A percentile compares a stretch with the other conserved stretches of the same genome.
Evolutionary conservation across 2,888 invertebrate species (phyloP).

Genomic region (Eubasilissa splendida): DNA sequence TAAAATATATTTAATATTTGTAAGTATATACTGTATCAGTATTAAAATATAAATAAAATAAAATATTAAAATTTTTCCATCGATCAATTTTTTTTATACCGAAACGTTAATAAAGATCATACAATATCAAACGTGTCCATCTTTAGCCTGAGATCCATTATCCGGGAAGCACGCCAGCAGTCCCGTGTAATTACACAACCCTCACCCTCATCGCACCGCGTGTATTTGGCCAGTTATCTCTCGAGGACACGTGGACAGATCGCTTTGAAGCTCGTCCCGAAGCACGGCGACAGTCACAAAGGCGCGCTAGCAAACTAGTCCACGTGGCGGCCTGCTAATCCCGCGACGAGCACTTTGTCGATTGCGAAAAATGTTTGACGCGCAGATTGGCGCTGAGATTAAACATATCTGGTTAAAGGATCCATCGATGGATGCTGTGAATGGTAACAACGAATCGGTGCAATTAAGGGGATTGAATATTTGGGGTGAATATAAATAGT

Average conservation of each 20-base stretch:
- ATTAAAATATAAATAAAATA: too few species aligned
- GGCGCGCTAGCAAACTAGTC: slow-evolving; percentile 41
- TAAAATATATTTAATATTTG: too few species aligned
- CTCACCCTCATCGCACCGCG: not conserved
- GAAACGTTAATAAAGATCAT: too few species aligned
- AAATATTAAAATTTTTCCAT: too few species aligned
- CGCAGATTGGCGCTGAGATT: slow-evolving; percentile 25
- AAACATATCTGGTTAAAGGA: slow-evolving; percentile 11
- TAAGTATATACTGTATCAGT: too few species aligned
- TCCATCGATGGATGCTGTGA: not conserved
- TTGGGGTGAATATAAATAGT: not conserved
- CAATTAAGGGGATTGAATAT: slow-evolving; percentile 24
- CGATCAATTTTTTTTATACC: too few species aligned
- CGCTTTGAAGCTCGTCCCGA: slow-evolving; percentile 39
- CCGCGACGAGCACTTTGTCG: slow-evolving; percentile 33
- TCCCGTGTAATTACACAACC: slow-evolving; percentile 26
- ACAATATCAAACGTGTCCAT: not conserved
- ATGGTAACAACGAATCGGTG: slow-evolving; percentile 3
- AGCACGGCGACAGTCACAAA: slow-evolving; percentile 42
- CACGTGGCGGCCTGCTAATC: slow-evolving; percentile 44
- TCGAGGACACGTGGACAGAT: slow-evolving; percentile 43
- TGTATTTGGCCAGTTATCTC: slow-evolving; percentile 45
- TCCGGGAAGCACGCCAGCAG: not conserved
- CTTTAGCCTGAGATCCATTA: slow-evolving; percentile 12
- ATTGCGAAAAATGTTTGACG: slow-evolving; percentile 35